A percentile compares a stretch with the other conserved stretches of the same genome.
Evolutionary conservation across 1,140 invertebrate species (phyloP).

Genomic region (Melanaphis sacchari): DNA sequence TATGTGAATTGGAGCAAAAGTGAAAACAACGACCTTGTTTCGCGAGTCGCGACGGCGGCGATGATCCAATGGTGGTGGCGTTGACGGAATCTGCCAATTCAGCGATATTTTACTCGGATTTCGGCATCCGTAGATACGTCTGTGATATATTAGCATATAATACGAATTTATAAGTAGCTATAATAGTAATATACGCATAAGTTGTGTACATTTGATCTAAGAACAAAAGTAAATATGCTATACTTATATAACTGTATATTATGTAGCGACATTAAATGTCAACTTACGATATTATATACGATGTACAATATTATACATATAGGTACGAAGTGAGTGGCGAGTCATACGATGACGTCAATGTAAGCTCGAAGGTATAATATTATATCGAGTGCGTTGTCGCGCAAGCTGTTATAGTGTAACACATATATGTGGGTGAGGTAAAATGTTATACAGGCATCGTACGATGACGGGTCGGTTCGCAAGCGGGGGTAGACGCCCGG

Average conservation of each 20-base stretch:
- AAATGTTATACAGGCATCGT: neutral
- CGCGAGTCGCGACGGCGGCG: neutral
- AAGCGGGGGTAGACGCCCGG: constrained; percentile 23
- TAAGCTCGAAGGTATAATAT: neutral
- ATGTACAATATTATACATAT: neutral
- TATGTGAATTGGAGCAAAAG: constrained; percentile 52
- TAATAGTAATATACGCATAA: neutral
- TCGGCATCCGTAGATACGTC: neutral
- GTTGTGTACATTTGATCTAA: neutral
- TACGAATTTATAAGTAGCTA: neutral
- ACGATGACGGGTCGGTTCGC: neutral
- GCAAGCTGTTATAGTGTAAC: neutral
- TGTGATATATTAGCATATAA: neutral
- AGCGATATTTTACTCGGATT: neutral
- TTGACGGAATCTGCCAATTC: neutral
- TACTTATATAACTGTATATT: neutral
- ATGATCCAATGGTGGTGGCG: neutral
- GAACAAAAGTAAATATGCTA: neutral
- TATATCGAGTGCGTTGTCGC: neutral
- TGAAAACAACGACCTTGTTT: constrained; percentile 55
- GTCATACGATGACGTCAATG: constrained; percentile 10
- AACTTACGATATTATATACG: neutral
- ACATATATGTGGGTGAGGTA: neutral
- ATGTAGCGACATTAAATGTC: neutral
- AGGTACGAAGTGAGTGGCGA: neutral